phyloP scores from a whole-genome alignment of 2,113 vertebrate genomes.

The Ceuthmochares aereus region DNA sequence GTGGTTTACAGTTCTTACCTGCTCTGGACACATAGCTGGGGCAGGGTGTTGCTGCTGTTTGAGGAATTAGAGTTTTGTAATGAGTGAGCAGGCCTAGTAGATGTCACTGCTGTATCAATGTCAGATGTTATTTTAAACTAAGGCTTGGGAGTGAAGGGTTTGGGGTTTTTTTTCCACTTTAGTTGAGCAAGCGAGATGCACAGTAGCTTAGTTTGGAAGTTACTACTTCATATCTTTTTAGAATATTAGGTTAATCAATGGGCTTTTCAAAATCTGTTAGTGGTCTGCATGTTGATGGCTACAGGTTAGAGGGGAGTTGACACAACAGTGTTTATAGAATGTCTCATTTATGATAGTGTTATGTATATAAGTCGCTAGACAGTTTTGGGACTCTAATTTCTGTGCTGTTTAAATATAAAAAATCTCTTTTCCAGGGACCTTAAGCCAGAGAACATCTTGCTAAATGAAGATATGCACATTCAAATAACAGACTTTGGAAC shows the following conservation, averaged over 20 bases:
- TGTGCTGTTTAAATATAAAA: conserved; percentile 15
- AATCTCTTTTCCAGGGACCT: conserved; percentile 87
- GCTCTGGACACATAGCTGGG: not conserved
- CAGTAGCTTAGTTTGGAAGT: not conserved
- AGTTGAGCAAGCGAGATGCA: not conserved
- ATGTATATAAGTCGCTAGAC: not conserved
- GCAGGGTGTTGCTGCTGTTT: not conserved
- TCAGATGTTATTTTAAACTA: not conserved
- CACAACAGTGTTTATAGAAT: not conserved
- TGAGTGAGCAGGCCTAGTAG: not conserved
- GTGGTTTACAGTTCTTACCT: not conserved
- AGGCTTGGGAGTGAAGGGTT: not conserved
- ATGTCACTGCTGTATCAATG: not conserved
- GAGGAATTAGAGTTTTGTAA: not conserved
- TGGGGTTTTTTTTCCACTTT: not conserved
- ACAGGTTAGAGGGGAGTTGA: not conserved
- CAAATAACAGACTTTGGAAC: conserved; percentile 99
- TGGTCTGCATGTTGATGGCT: not conserved
- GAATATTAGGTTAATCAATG: not conserved
- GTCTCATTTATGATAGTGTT: not conserved
- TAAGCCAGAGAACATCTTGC: conserved; percentile 98
- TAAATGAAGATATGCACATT: conserved; percentile 99
- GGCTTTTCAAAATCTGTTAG: not conserved
- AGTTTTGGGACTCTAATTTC: not conserved
- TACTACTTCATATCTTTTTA: not conserved